Base-by-base conservation (phyloP, 2,888 invertebrate species). In the Lissonota sp. region DNA sequence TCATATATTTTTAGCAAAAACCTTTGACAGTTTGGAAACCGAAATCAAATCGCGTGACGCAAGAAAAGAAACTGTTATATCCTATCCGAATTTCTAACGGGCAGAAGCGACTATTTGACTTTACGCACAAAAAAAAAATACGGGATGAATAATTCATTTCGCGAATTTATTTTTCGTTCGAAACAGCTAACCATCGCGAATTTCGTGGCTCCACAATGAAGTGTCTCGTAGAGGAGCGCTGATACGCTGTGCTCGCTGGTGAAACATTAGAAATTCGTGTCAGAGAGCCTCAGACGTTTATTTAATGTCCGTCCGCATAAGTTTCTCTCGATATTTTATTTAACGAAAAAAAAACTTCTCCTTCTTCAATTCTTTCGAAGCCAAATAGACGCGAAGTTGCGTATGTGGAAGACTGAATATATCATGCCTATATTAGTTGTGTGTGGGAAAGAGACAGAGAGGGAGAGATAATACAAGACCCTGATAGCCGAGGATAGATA, bases 401-500 rank as follows among this genome's bases (percentile, higher is more conserved):
- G 3, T 26, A 62, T 51, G 79, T 72, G 84, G 55, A 70, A 78
- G 76, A 60, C 75, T 79, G 66, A 70, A 44, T 67, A 66, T 66
- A 83, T 74, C 57, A 80, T 70, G 67, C 51, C 44, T 75, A 70
- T 46, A n/a, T 58, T 39, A n/a, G 0, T 5, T 55, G 44, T 39
- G 63, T 46, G 51, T 51, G 66, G 46, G 14, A 39, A 12, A 7
- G 64, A 46, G 55, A 42, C 8, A 14, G 77, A 53, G 77, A 42
- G 14, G 5, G 58, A 49, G 57, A 71, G 73, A 69, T 67, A 60
- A 46, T 70, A 69, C 63, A 83, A 85, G 84, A 66, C 64, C 42
- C 60, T 66, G 74, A 70, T 66, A 66, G 60, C 74, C 64, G 58
- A 26, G 64, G 60, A 81, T 78, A 74, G 78, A 44, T 44, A 44